Conservation (phyloP, 2,797 vertebrate genomes). For the Enteromius trimaculatus region DNA sequence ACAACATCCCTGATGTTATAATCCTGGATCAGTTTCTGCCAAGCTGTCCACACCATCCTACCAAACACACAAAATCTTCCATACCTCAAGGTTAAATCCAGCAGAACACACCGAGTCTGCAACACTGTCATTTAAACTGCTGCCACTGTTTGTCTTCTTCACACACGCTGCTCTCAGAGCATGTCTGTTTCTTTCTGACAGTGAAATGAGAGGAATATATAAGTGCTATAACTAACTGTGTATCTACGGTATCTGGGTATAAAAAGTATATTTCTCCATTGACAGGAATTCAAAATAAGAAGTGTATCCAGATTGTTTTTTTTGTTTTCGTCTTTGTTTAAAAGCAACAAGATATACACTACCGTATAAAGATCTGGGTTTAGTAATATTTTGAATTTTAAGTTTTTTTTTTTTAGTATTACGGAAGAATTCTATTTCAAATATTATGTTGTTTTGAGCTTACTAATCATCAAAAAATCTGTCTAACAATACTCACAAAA, state of each 20-base stretch:
- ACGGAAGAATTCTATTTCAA: too few species aligned
- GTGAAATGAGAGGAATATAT: not conserved
- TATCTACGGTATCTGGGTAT: not conserved
- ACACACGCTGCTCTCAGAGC: slow-evolving; percentile 10
- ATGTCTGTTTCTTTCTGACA: slow-evolving; percentile 1
- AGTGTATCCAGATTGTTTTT: not conserved
- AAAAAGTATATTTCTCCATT: not conserved
- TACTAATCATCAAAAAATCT: too few species aligned
- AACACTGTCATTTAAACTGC: slow-evolving; percentile 5
- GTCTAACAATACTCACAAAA: too few species aligned
- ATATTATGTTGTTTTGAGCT: not conserved
- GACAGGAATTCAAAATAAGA: not conserved
- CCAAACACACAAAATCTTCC: slow-evolving; percentile 6
- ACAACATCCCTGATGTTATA: not conserved
- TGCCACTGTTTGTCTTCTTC: not conserved
- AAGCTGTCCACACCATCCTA: slow-evolving; percentile 22
- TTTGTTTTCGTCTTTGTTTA: too few species aligned
- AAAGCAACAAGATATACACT: too few species aligned
- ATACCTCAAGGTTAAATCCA: slow-evolving; percentile 22
- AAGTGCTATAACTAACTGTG: not conserved
- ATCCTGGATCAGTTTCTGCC: slow-evolving; percentile 20
- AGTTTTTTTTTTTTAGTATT: too few species aligned
- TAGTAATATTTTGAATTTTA: too few species aligned
- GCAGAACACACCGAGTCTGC: not conserved
- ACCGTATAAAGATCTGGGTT: too few species aligned